Evolutionary conservation across 2,888 invertebrate species (phyloP).

Genomic region (Lochmaea capreae): DNA sequence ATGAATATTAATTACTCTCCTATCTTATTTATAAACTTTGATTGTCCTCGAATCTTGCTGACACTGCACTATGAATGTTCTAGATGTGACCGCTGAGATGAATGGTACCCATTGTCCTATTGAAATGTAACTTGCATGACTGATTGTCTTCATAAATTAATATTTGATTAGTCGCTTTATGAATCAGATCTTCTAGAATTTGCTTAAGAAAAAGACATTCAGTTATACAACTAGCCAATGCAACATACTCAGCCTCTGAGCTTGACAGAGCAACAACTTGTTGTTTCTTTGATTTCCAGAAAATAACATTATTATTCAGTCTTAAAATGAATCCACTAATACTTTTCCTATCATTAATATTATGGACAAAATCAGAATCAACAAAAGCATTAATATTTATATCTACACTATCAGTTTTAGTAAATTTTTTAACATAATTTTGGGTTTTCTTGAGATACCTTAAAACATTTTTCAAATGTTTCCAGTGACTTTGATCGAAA

Average conservation of each 20-base stretch:
- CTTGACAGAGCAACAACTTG: slow-evolving; percentile 40
- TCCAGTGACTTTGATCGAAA: slow-evolving; percentile 36
- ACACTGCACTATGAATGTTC: no score
- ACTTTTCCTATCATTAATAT: slow-evolving; percentile 2
- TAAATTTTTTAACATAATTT: slow-evolving; percentile 40
- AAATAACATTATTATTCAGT: slow-evolving; percentile 39
- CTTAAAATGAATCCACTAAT: slow-evolving; percentile 36
- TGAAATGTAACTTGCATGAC: no score
- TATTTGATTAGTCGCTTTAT: slow-evolving; percentile 29
- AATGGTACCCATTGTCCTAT: no score
- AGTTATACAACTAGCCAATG: slow-evolving; percentile 40
- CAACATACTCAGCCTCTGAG: slow-evolving; percentile 44
- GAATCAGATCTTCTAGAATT: slow-evolving; percentile 33
- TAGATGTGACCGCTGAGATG: no score
- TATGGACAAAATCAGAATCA: slow-evolving; percentile 22
- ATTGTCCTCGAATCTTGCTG: no score
- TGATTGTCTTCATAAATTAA: slow-evolving; percentile 36
- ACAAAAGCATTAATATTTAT: slow-evolving; percentile 21
- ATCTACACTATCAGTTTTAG: slow-evolving; percentile 24
- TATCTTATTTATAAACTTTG: no score
- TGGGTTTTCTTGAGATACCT: slow-evolving; percentile 33
- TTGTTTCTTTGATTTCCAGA: slow-evolving; percentile 45
- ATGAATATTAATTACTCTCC: no score
- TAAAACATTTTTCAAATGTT: slow-evolving; percentile 37
- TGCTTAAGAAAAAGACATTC: slow-evolving; percentile 43